phyloP scores from a whole-genome alignment of 1,140 invertebrate genomes.

The Halictus rubicundus region DNA sequence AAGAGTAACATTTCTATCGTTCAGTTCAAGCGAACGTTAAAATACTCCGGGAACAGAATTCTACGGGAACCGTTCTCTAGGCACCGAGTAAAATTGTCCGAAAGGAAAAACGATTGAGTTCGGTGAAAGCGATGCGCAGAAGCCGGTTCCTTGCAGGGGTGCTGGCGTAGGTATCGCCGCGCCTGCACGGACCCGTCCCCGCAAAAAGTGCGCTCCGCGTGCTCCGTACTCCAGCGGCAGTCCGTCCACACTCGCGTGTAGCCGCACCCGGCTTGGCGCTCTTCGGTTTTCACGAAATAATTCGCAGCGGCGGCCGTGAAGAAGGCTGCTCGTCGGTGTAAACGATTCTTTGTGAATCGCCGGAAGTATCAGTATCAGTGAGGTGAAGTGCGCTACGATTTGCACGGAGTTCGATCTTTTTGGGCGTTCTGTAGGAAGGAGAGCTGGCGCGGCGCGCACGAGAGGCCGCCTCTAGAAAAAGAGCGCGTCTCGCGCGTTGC shows the following conservation, averaged over 20 bases:
- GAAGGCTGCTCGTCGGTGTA: conserved; percentile 6
- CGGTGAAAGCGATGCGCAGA: conserved; percentile 41
- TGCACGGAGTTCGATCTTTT: conserved; percentile 53
- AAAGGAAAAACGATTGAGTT: background rate
- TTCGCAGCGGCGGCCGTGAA: background rate
- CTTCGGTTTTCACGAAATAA: conserved; percentile 45
- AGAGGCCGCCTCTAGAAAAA: conserved; percentile 52
- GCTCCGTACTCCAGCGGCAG: conserved; percentile 61
- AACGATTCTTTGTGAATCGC: conserved; percentile 45
- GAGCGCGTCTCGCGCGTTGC: conserved; percentile 52
- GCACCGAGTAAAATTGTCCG: background rate
- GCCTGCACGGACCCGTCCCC: conserved; percentile 32
- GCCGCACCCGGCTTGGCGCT: conserved; percentile 59
- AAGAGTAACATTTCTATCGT: background rate
- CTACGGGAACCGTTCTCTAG: background rate
- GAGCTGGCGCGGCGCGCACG: conserved; percentile 47
- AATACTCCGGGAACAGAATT: too few species aligned
- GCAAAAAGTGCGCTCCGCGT: conserved; percentile 63
- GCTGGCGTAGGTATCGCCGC: conserved; percentile 16
- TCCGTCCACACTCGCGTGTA: conserved; percentile 57
- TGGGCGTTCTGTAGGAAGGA: conserved; percentile 38
- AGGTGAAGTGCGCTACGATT: conserved; percentile 55
- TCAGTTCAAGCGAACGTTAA: background rate
- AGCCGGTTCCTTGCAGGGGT: conserved; percentile 27
- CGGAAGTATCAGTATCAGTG: conserved; percentile 11